Evolutionary conservation across 2,797 vertebrate genomes (phyloP), one percentile per base, ranked within the genome.

Genomic region (Microctenopoma stevenorrisi): DNA sequence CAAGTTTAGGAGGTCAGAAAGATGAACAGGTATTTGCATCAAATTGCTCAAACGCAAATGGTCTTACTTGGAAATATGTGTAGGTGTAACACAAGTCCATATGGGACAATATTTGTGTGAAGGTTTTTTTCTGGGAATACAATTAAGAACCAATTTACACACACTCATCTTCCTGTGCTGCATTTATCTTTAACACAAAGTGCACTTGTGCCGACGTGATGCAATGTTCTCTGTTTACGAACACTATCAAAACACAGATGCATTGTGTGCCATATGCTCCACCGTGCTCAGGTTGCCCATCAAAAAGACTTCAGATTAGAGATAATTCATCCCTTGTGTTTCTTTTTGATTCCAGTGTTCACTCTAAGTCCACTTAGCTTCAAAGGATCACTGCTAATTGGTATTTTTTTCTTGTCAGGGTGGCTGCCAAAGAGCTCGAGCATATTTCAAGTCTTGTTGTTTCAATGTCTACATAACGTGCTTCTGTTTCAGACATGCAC

Each of bases 201-300:
- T 82, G 83, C 89, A 90, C 82, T 91, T 85, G 76, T 59, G 67
- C 81, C 89, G 81, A 89, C 91, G 90, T 86, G 86, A 91, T 91
- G 89, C 85, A 64, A 88, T 84, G 66, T 78, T 84, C 81, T 78
- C 66, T 66, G 68, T 91, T 92, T 90, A 87, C 84, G 86, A 89
- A 91, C 75, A 76, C 80, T 71, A 87, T 90, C 75, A 87, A 87
- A 92, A 86, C 75, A 88, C 59, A 53, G 72, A 55, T 79, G 79
- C 89, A 88, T 81, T 74, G 76, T 85, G 75, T 80, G 80, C 92
- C 92, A 93, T 91, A 93, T 94, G 94, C 84, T 91, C 64, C 38
- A 38, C 56, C 38, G 4, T 81, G 79, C 79, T 88, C 76, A 84
- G 83, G 81, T 84, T 82, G 79, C 70, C 69, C 52, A 80, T 86